Percentiles rank a stretch among this genome's conserved stretches.
Evolutionary conservation across 1,140 invertebrate species (phyloP).

Genomic region (Heterodera carotae): DNA sequence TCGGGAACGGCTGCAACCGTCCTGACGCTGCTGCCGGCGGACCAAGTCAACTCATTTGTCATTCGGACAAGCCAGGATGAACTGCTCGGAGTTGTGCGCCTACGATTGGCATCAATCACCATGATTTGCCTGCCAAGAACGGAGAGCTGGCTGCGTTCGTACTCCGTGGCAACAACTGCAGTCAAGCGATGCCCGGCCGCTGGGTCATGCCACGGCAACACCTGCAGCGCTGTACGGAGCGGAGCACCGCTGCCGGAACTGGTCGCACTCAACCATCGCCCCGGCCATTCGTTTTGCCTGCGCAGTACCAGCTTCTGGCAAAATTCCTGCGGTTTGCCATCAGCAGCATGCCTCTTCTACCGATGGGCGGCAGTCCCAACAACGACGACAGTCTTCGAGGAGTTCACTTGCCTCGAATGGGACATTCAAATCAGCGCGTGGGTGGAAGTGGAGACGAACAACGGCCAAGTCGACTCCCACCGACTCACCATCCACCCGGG

Average conservation of each 20-base stretch:
- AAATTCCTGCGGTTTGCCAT: background rate
- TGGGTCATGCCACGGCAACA: background rate
- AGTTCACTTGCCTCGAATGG: no score
- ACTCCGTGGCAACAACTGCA: background rate
- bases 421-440: no score
- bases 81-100: background rate
- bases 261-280: no score
- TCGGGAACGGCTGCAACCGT: no score
- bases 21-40: background rate
- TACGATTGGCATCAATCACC: slow-evolving; percentile 1
- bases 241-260: background rate
- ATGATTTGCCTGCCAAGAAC: background rate
- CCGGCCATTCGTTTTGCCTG: background rate
- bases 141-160: background rate
- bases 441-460: no score
- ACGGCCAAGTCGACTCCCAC: no score
- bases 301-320: background rate
- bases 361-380: no score
- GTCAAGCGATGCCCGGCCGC: slow-evolving; percentile 8
- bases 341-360: no score
- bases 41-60: background rate
- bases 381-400: no score
- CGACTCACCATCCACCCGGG: no score
- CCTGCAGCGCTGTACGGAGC: no score
- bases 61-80: background rate